These are phyloP conservation scores for Zelleria hepariella DNA, from an alignment of 2,888 invertebrate genomes.

Conservation along the genomic window DNA sequence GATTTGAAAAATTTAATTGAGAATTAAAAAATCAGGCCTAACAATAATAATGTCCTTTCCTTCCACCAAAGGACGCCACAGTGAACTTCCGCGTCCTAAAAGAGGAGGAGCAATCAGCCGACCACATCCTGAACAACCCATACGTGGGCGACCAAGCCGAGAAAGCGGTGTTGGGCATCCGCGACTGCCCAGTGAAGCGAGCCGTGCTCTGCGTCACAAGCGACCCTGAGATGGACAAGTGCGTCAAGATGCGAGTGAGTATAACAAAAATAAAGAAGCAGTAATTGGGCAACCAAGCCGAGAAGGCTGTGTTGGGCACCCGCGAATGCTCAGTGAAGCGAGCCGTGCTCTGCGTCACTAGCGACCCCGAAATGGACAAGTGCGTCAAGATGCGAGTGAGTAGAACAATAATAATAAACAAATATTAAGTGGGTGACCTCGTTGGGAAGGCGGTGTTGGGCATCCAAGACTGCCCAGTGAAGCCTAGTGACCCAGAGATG, in stretches of 20 bases:
- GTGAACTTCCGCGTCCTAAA: conserved; percentile 75
- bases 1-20: no score
- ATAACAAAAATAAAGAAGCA: conserved; percentile 74
- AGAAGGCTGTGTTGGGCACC: conserved; percentile 80
- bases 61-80: conserved; percentile 84
- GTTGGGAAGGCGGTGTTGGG: conserved; percentile 79
- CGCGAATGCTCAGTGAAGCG: conserved; percentile 86
- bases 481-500: conserved; percentile 65
- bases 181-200: conserved; percentile 86
- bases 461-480: conserved; percentile 86
- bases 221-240: conserved; percentile 90
- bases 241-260: conserved; percentile 89
- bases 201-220: conserved; percentile 94
- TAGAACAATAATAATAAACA: conserved; percentile 77
- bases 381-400: neutral
- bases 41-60: no score
- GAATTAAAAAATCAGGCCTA: no score
- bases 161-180: conserved; percentile 79
- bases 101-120: conserved; percentile 83
- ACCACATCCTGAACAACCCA: conserved; percentile 76
- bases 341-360: conserved; percentile 66
- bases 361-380: conserved; percentile 17
- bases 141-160: conserved; percentile 75
- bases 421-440: conserved; percentile 70
- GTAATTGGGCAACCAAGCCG: conserved; percentile 73